Evolutionary conservation across 1,140 invertebrate genomes (phyloP), one percentile per base, ranked within the genome.

Genomic region (Hyposmocoma kahamanoa): DNA sequence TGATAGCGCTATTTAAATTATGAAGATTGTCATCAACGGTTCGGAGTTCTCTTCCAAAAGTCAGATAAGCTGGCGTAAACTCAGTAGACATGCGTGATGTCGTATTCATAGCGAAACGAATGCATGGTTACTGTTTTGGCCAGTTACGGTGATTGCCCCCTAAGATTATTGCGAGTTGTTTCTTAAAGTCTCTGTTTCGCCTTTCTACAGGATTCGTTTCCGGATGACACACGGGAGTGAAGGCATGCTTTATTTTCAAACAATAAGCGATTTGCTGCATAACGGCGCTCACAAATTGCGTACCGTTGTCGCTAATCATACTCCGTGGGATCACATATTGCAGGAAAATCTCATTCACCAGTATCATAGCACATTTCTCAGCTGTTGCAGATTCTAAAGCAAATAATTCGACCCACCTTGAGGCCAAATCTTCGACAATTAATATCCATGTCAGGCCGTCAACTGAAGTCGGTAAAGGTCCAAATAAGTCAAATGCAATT

Each of bases 81-180:
- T 65, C 66, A 1, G 80, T 85, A 0, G 62, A 47, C 11, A 66
- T 59, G 32, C 72, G 60, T 50, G 47, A 0, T 62, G 56, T 71
- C 6, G 75, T 73, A 38, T 84, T 81, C 22, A 72, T 59, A 0
- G 81, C 81, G 42, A 78, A 83, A 0, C 61, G 52, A 9, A 82
- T 50, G 19, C 63, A 57, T 1, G 58, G 52, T 6, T 86, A 47
- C 19, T 62, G 45, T n/a, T 65, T 47, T 26, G 72, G 54, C 74
- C 78, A 86, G 1, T 32, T 26, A 10, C 36, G 55, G 22, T 86
- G 79, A 6, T 73, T 48, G 13, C 65, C 42, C 0, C 41, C 38
- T 3, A 73, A 44, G 30, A 65, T 53, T 4, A 68, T 62, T 0
- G 58, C n/a, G 0, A 77, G 56, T 55, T 28, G 24, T 28, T 6